A percentile compares a stretch with the other conserved stretches of the same genome.
Evolutionary conservation across 1,140 invertebrate genomes (phyloP).

Genomic region (Probaryconus sp.): DNA sequence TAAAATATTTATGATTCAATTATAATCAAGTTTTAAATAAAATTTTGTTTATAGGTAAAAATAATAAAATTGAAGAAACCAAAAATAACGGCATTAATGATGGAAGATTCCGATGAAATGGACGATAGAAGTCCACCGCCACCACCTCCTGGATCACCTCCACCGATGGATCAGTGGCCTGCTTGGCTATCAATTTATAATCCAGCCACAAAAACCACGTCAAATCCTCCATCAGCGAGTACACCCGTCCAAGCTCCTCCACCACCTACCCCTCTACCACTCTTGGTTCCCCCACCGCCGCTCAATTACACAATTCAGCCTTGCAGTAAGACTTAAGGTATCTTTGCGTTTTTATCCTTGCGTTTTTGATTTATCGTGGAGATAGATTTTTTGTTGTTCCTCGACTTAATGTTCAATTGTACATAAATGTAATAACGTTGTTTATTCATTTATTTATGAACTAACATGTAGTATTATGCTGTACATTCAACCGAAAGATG

Average conservation of each 20-base stretch:
- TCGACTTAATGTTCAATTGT: conserved; percentile 3
- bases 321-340: conserved; percentile 73
- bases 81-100: conserved; percentile 69
- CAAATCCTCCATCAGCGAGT: conserved; percentile 36
- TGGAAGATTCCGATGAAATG: conserved; percentile 77
- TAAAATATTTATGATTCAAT: neutral
- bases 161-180: conserved; percentile 79
- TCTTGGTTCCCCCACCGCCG: conserved; percentile 75
- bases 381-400: conserved; percentile 1
- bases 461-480: conserved; percentile 26
- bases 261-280: conserved; percentile 74
- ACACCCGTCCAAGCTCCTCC: conserved; percentile 65
- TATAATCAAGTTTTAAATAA: neutral
- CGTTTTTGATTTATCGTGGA: neutral
- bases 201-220: conserved; percentile 36
- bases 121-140: conserved; percentile 80
- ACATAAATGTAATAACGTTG: conserved; percentile 28
- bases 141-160: conserved; percentile 80
- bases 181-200: conserved; percentile 74
- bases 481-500: conserved; percentile 21
- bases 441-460: conserved; percentile 19
- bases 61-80: conserved; percentile 68
- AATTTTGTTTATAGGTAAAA: conserved; percentile 42
- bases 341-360: neutral
- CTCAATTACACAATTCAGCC: conserved; percentile 75